Percentiles rank a stretch among this genome's conserved stretches.
Evolutionary conservation across 1,140 invertebrate species (phyloP).

Genomic region (Magallana gigas): DNA sequence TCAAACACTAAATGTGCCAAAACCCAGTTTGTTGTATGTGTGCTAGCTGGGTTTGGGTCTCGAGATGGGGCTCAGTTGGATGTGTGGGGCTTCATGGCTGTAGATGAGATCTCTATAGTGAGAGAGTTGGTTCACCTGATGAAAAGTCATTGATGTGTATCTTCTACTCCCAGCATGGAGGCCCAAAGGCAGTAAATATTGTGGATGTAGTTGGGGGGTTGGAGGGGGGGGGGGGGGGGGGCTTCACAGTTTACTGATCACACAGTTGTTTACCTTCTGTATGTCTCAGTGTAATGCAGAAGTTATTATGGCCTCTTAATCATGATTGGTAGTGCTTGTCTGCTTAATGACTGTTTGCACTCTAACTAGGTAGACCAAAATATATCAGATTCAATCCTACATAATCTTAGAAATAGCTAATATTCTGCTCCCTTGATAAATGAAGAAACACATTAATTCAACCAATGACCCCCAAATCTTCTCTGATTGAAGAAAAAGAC

Average conservation of each 20-base stretch:
- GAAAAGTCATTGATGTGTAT: constrained; percentile 23
- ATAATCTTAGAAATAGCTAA: not conserved
- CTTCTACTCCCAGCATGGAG: not conserved
- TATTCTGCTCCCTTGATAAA: not conserved
- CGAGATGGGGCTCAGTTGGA: not conserved
- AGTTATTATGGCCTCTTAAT: no score
- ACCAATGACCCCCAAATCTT: not conserved
- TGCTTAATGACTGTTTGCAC: no score
- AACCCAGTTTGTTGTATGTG: not conserved
- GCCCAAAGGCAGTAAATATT: not conserved
- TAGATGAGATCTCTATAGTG: not conserved
- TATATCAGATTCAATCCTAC: no score
- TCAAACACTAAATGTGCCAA: constrained; percentile 17
- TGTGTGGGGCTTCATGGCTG: not conserved
- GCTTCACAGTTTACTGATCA: no score
- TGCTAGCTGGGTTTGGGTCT: not conserved
- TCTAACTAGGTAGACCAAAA: no score
- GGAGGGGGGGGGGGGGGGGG: not conserved
- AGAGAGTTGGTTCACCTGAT: constrained; percentile 32
- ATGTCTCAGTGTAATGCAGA: no score
- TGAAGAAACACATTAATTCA: constrained; percentile 1
- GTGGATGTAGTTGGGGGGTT: not conserved
- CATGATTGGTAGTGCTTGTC: no score
- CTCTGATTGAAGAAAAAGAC: not conserved
- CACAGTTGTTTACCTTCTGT: no score